Evolutionary conservation across 2,797 vertebrate species (phyloP), one percentile per base, ranked within the genome.

Genomic region (Protonibea diacanthus): DNA sequence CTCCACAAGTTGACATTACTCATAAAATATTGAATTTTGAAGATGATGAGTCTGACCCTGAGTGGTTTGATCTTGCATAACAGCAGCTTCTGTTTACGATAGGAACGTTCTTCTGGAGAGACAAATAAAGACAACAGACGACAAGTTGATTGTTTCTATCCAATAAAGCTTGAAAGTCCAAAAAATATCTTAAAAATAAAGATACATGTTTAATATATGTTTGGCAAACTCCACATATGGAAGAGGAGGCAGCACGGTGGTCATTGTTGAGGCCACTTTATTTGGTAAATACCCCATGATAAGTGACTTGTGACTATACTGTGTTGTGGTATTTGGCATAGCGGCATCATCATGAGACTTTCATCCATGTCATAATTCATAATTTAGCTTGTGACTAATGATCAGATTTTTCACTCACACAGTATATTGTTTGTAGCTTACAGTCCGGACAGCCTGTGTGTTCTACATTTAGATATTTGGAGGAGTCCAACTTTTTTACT

Each of bases 271-370:
- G 14, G 45, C 25, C 1, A 9, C 8, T 15, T n/a, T 69, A 44
- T 48, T 38, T 13, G 13, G 5, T 2, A 17, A 66, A 61, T 56
- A 38, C 49, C 66, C 27, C 81, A 63, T 84, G 66, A 86, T 51
- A 38, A 69, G 58, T 0, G 4, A 67, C 81, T 67, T 64, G 48
- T 84, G 79, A 86, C 71, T 63, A 14, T 18, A 53, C 9, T 68
- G 33, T 53, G 25, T 74, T 53, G 25, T 71, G 48, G 61, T 65
- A 27, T 81, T 76, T 78, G 76, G 76, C 53, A 23, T 12, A 62
- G 52, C 18, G 25, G 1, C 64, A 51, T 75, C 58, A 61, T 79
- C 80, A 69, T 33, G 51, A 45, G 76, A 73, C 65, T 44, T 56
- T 38, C 18, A 17, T 60, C 12, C 18, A 5, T 47, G 11, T 13